These are phyloP conservation scores for Sipunculus nudus DNA, from an alignment of 2,888 invertebrate species.

Conservation along the genomic window DNA sequence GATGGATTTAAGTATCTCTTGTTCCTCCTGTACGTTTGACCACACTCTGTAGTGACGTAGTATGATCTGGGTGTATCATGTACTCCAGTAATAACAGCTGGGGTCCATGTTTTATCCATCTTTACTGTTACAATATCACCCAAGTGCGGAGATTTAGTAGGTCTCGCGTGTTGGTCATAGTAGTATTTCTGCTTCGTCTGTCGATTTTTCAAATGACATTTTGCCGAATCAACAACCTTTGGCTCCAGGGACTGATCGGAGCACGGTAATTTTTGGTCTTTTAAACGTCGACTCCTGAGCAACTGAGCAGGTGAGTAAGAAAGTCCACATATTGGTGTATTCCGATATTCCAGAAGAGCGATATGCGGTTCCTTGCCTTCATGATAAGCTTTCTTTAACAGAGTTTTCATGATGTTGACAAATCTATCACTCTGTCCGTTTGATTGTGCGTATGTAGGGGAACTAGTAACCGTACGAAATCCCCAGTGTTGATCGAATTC, in stretches of 20 bases:
- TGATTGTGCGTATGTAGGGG: constrained; percentile 24
- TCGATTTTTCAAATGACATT: background rate
- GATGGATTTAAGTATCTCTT: too few species aligned
- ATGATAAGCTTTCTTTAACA: constrained; percentile 27
- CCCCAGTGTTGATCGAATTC: too few species aligned
- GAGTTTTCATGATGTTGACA: constrained; percentile 27
- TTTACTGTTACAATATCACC: constrained; percentile 16
- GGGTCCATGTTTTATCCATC: constrained; percentile 14
- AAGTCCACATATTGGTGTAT: constrained; percentile 33
- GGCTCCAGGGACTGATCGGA: background rate
- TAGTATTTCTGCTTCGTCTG: constrained; percentile 6
- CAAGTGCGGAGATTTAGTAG: background rate
- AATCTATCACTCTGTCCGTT: constrained; percentile 30
- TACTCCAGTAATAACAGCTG: constrained; percentile 5
- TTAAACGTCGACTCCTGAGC: constrained; percentile 32
- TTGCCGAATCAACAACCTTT: background rate
- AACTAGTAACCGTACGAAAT: too few species aligned
- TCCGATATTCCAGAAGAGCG: constrained; percentile 32
- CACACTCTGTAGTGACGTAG: too few species aligned
- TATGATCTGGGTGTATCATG: constrained; percentile 1
- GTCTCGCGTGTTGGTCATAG: constrained; percentile 4
- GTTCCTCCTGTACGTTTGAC: too few species aligned
- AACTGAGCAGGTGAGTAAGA: constrained; percentile 32
- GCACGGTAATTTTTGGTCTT: constrained; percentile 24
- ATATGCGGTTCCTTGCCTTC: constrained; percentile 28